A percentile compares a stretch with the other conserved stretches of the same genome.
These are phyloP conservation scores for Cynoglossus semilaevis DNA, from an alignment of 2,113 vertebrate species.

Conservation along the genomic window DNA sequence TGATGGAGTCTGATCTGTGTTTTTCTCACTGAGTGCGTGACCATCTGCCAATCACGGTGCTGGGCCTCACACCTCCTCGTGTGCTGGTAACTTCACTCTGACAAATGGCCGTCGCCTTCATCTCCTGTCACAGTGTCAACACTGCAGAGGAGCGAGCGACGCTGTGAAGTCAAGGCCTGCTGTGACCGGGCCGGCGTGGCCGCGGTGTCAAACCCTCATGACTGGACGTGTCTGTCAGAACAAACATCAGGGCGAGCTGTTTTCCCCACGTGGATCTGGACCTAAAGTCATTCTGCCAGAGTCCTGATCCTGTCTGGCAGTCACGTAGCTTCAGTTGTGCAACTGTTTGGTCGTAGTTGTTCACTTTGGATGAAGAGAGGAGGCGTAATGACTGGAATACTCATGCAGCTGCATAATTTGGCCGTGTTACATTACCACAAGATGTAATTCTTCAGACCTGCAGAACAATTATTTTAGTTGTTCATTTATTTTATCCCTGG, in stretches of 20 bases:
- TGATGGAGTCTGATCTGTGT: conserved; percentile 12
- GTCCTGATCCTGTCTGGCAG: conserved; percentile 37
- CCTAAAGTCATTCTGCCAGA: conserved; percentile 39
- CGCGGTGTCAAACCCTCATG: conserved; percentile 55
- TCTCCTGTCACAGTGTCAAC: conserved; percentile 49
- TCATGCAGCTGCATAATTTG: conserved; percentile 51
- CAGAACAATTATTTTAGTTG: conserved; percentile 47
- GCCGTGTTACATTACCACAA: conserved; percentile 24
- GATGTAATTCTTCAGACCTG: conserved; percentile 30
- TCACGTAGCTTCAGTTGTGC: conserved; percentile 58
- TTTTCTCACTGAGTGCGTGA: conserved; percentile 1
- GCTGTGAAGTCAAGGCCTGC: conserved; percentile 36
- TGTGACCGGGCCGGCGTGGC: conserved; percentile 46
- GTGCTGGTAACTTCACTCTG: conserved; percentile 47
- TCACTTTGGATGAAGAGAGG: conserved; percentile 25
- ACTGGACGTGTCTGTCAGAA: conserved; percentile 47
- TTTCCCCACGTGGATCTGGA: conserved; percentile 44
- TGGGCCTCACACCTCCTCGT: conserved; percentile 34
- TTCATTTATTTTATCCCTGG: too few species aligned
- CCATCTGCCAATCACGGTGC: conserved; percentile 44
- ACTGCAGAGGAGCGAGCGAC: conserved; percentile 24
- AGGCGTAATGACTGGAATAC: conserved; percentile 8
- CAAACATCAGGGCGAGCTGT: conserved; percentile 46
- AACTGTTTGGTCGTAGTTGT: conserved; percentile 56
- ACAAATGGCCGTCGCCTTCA: conserved; percentile 65